Base-by-base conservation (phyloP, 2,888 invertebrate species). In the Drosophila barbarae region DNA sequence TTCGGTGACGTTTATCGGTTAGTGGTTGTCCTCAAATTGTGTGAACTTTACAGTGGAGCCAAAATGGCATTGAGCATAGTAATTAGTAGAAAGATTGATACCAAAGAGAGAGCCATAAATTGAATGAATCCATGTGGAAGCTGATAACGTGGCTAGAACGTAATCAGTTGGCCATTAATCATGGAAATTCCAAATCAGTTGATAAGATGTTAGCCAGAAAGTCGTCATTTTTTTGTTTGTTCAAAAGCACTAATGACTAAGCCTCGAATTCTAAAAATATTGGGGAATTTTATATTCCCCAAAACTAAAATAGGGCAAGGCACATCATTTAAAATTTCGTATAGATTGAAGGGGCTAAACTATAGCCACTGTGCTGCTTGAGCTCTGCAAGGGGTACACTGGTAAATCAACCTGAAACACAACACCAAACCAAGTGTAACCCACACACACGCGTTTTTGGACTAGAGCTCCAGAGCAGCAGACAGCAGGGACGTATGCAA, bases 1-100 rank as follows among this genome's bases (percentile, higher is more conserved):
- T 36, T 23, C n/a, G 28, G 55, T 56, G 55, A 55, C 21, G 55
- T 36, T 30, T 57, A 23, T 21, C 28, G 28, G 56, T 55, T 56
- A 34, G 12, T 56, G 26, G n/a, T 55, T 36, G 30, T n/a, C 28
- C 36, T 30, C 56, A 36, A 56, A 21, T 28, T 2, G n/a, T 32
- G 23, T 32, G 49, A 53, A 32, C 36, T 15, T 28, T 36, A 36
- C 56, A 38, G 36, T 55, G 55, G 9, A 36, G 35, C 12, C 26
- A n/a, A 7, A 41, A 53, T 52, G 10, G 10, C 15, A 28, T 15
- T 47, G 44, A 8, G 21, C 2, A 23, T 2, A 8, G 2, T n/a
- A 32, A 21, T 23, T 47, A 2, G 18, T n/a, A 10, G 1, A 9
- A 26, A 7, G 13, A 50, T 12, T 30, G 44, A 44, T 44, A 28